phyloP scores from a whole-genome alignment of 1,140 invertebrate species.

The Onthophagus taurus region DNA sequence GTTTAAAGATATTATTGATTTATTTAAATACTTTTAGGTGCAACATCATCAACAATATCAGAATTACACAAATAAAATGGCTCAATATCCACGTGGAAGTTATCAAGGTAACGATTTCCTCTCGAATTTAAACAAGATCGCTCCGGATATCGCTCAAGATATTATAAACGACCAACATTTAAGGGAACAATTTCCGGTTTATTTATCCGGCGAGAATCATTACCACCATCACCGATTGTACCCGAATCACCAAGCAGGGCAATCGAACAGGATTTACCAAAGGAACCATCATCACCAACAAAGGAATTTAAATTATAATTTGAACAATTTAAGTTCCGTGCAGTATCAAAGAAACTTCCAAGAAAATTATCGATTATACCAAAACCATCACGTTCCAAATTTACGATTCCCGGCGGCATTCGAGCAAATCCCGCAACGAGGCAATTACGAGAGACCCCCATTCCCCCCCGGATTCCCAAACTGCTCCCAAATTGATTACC shows the following conservation, averaged over 20 bases:
- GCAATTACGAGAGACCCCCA: conserved; percentile 22
- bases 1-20: too few species aligned
- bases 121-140: conserved; percentile 26
- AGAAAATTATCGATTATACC: conserved; percentile 6
- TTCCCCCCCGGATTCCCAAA: conserved; percentile 21
- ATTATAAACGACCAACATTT: conserved; percentile 31
- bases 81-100: conserved; percentile 19
- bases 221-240: neutral
- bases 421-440: conserved; percentile 13
- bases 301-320: conserved; percentile 6
- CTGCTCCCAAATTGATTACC: conserved; percentile 28
- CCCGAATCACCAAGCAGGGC: conserved; percentile 8
- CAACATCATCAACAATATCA: conserved; percentile 20
- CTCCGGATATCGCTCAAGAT: conserved; percentile 27
- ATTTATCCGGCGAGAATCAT: conserved; percentile 12
- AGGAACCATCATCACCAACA: conserved; percentile 21
- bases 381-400: neutral
- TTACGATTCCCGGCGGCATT: conserved; percentile 7
- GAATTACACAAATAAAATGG: conserved; percentile 18
- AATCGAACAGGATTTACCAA: conserved; percentile 18
- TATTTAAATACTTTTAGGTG: too few species aligned
- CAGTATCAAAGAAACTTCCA: conserved; percentile 5
- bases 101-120: conserved; percentile 25
- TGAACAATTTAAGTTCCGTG: conserved; percentile 14
- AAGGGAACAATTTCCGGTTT: conserved; percentile 22